Evolutionary conservation across 2,113 vertebrate genomes (phyloP).

Genomic region (Gasterosteus aculeatus): DNA sequence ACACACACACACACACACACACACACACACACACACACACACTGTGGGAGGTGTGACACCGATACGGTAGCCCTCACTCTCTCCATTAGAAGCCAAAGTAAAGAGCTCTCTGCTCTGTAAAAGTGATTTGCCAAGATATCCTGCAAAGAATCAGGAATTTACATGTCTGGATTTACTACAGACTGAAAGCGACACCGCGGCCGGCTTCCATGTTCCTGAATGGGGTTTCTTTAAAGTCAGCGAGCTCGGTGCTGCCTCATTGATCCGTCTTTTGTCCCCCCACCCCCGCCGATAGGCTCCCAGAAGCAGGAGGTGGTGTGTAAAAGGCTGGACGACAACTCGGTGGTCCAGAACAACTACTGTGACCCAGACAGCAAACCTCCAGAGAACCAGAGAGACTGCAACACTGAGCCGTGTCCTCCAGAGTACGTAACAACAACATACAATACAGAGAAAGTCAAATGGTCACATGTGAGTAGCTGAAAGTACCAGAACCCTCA

Average conservation of each 20-base stretch:
- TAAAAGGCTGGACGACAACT: slow-evolving; percentile 94
- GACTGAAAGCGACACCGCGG: slow-evolving; percentile 66
- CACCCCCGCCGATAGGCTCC: slow-evolving; percentile 77
- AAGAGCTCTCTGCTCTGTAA: slow-evolving; percentile 76
- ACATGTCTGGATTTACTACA: slow-evolving; percentile 75
- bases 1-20: slow-evolving; percentile 15
- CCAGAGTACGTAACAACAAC: slow-evolving; percentile 90
- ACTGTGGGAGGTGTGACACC: slow-evolving; percentile 64
- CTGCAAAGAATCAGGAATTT: slow-evolving; percentile 76
- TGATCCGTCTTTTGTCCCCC: slow-evolving; percentile 25
- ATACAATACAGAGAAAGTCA: neutral
- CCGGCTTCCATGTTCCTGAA: slow-evolving; percentile 27
- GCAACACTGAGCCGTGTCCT: slow-evolving; percentile 96
- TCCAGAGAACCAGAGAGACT: slow-evolving; percentile 94
- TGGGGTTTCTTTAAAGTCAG: slow-evolving; percentile 33
- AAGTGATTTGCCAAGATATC: slow-evolving; percentile 79
- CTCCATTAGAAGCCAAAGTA: slow-evolving; percentile 76
- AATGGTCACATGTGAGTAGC: neutral
- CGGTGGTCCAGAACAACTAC: slow-evolving; percentile 95
- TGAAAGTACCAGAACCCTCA: neutral
- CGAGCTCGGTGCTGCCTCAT: slow-evolving; percentile 20
- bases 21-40: slow-evolving; percentile 35
- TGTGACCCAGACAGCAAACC: slow-evolving; percentile 94
- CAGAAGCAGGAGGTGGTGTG: slow-evolving; percentile 97
- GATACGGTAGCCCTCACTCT: slow-evolving; percentile 70